phyloP scores from a whole-genome alignment of 2,113 vertebrate genomes.

The Cavia porcellus region DNA sequence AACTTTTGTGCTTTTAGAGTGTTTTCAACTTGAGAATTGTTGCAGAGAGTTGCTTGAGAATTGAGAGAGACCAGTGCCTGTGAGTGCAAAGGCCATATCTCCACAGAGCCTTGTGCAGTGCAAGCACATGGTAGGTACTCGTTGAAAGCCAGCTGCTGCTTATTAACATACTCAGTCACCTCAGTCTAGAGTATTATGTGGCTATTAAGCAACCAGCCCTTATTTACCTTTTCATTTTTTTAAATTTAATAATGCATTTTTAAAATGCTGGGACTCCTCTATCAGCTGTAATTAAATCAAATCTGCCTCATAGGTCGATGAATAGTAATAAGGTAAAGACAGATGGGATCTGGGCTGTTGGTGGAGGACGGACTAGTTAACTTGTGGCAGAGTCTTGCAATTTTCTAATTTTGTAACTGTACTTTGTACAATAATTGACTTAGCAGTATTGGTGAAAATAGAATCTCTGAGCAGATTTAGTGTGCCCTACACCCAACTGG shows the following conservation, averaged over 20 bases:
- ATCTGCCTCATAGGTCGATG: neutral
- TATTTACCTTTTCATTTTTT: conserved; percentile 44
- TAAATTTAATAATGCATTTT: conserved; percentile 42
- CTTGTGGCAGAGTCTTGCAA: neutral
- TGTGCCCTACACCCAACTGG: neutral
- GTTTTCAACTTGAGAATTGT: conserved; percentile 52
- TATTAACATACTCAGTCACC: conserved; percentile 8
- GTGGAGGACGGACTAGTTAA: neutral
- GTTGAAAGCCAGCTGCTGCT: neutral
- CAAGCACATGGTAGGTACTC: neutral
- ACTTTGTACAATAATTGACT: conserved; percentile 11
- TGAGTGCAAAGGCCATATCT: neutral
- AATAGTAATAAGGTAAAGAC: conserved; percentile 40
- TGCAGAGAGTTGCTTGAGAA: neutral
- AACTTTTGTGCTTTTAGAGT: conserved; percentile 18
- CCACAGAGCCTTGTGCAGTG: neutral
- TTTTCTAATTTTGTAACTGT: conserved; percentile 18
- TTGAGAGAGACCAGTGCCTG: neutral
- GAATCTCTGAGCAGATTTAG: neutral
- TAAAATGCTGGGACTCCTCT: conserved; percentile 8
- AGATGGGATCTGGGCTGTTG: neutral
- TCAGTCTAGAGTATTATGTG: neutral
- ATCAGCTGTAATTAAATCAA: neutral
- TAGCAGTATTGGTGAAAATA: conserved; percentile 8
- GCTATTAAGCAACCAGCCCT: neutral